These are phyloP conservation scores for Prunella himalayana DNA, from an alignment of 2,113 vertebrate species.

Conservation along the genomic window DNA sequence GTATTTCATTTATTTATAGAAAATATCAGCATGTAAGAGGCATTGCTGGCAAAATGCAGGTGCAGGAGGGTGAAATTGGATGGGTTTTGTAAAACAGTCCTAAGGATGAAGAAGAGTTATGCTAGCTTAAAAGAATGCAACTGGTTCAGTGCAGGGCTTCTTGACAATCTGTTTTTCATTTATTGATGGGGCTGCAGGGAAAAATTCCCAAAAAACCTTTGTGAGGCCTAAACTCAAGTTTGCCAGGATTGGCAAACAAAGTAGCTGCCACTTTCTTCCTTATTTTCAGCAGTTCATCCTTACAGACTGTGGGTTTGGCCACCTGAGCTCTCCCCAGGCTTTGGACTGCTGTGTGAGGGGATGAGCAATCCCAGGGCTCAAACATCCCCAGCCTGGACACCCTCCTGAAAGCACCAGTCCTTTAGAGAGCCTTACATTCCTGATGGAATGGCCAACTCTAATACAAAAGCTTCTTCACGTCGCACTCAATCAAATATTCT, in stretches of 20 bases:
- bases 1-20: background rate
- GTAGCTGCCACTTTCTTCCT: too few species aligned
- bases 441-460: background rate
- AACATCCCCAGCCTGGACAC: background rate
- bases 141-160: background rate
- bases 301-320: accelerated
- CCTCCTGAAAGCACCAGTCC: background rate
- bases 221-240: background rate
- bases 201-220: background rate
- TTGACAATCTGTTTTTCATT: background rate
- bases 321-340: background rate
- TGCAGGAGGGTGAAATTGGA: background rate
- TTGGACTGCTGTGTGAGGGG: background rate
- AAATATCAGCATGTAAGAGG: background rate
- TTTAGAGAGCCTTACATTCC: background rate
- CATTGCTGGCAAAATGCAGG: background rate
- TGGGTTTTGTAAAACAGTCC: background rate
- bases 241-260: background rate
- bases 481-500: background rate
- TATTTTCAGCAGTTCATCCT: background rate
- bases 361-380: background rate
- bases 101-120: background rate
- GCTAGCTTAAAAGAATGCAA: background rate
- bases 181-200: background rate
- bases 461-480: background rate